Percentiles rank a stretch among this genome's conserved stretches.
These are phyloP conservation scores for Lipophrys pholis DNA, from an alignment of 2,113 vertebrate species.

Conservation along the genomic window DNA sequence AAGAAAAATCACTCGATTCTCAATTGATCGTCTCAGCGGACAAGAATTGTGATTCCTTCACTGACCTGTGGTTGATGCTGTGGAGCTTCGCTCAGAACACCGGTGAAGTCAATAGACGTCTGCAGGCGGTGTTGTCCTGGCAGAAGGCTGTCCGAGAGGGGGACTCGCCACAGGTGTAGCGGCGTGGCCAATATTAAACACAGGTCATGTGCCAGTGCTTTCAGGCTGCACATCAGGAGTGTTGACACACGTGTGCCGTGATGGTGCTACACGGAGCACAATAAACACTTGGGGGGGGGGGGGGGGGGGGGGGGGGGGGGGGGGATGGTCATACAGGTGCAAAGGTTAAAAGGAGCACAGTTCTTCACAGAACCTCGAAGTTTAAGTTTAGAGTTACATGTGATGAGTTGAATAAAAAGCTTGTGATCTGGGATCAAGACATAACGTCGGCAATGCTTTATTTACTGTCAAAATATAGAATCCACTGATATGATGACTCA, in stretches of 20 bases:
- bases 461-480: too few species aligned
- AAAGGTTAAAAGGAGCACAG: conserved; percentile 46
- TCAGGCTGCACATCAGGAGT: too few species aligned
- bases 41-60: conserved; percentile 20
- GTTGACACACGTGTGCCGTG: conserved; percentile 5
- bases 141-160: too few species aligned
- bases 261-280: conserved; percentile 21
- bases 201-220: too few species aligned
- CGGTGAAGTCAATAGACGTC: conserved; percentile 35
- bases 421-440: too few species aligned
- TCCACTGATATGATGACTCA: too few species aligned
- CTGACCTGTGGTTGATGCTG: conserved; percentile 56
- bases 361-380: conserved; percentile 13
- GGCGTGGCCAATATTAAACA: too few species aligned
- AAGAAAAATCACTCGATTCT: not conserved
- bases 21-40: not conserved
- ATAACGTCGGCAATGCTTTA: too few species aligned
- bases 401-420: not conserved
- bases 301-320: too few species aligned
- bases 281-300: conserved; percentile 38
- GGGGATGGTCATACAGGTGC: conserved; percentile 76
- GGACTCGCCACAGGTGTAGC: too few species aligned
- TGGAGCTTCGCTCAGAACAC: conserved; percentile 43
- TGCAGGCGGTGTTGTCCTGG: not conserved
- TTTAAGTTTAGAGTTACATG: conserved; percentile 12